Evolutionary conservation across 2,113 vertebrate species (phyloP).

Genomic region (Oxygymnocypris stewartii): DNA sequence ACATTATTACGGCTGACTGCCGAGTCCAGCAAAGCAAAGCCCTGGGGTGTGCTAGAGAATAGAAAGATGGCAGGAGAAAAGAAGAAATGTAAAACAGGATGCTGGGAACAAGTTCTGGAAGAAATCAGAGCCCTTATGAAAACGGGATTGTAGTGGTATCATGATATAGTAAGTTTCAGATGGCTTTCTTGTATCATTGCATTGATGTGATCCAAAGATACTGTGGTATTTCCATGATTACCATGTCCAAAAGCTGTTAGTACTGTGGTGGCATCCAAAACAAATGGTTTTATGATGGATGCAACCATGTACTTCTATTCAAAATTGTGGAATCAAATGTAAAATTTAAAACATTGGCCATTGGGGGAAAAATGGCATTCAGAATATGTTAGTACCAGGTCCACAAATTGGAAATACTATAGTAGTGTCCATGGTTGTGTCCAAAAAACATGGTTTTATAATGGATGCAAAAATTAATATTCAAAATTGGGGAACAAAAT

Average conservation of each 20-base stretch:
- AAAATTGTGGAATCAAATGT: too few relatives aligned
- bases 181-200: slow-evolving; percentile 21
- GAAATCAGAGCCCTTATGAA: slow-evolving; percentile 16
- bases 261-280: not conserved
- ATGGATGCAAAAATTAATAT: not conserved
- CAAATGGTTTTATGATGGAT: not conserved
- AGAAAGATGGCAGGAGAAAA: slow-evolving; percentile 26
- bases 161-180: not conserved
- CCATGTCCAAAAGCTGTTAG: not conserved
- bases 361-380: not conserved
- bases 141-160: not conserved
- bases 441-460: not conserved
- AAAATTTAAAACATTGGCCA: not conserved
- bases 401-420: not conserved
- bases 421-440: not conserved
- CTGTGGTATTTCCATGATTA: not conserved
- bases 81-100: not conserved
- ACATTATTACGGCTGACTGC: slow-evolving; percentile 36
- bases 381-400: not conserved
- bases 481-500: not conserved
- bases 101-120: not conserved
- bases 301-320: not conserved
- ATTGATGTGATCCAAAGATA: not conserved
- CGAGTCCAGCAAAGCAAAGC: slow-evolving; percentile 37
- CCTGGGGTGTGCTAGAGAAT: slow-evolving; percentile 4